A percentile compares a stretch with the other conserved stretches of the same genome.
phyloP scores from a whole-genome alignment of 2,797 vertebrate genomes.

The Mareca strepera region DNA sequence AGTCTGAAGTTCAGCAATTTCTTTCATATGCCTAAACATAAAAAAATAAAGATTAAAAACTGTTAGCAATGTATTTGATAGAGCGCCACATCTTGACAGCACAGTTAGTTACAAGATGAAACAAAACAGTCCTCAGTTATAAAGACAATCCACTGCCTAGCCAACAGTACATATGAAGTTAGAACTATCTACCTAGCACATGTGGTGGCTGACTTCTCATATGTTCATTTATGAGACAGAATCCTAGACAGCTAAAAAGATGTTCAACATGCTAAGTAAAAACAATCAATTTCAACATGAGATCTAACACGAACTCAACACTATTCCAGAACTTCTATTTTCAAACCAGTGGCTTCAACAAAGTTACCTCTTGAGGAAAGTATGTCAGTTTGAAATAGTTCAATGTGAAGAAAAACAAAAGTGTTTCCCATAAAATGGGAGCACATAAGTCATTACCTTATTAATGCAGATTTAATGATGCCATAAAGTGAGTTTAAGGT shows the following conservation, averaged over 20 bases:
- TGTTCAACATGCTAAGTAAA: neutral
- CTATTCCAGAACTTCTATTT: neutral
- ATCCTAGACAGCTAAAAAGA: neutral
- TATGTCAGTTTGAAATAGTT: neutral
- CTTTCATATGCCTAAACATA: conserved; percentile 90
- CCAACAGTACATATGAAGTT: neutral
- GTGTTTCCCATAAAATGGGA: neutral
- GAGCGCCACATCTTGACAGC: neutral
- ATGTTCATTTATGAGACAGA: neutral
- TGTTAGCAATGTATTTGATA: neutral
- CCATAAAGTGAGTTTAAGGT: neutral
- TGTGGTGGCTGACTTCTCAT: neutral
- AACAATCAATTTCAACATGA: neutral
- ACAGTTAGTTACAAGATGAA: neutral
- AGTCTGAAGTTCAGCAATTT: conserved; percentile 95
- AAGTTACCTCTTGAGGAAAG: neutral
- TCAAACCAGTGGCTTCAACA: neutral
- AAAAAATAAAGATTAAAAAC: neutral
- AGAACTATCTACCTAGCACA: neutral
- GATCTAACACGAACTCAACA: neutral
- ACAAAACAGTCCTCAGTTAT: neutral
- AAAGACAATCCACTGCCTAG: neutral
- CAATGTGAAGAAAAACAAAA: neutral
- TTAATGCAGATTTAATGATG: neutral
- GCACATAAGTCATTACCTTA: neutral